Evolutionary conservation across 2,797 vertebrate genomes (phyloP), one percentile per base, ranked within the genome.

Genomic region (Phoxinus dragarum): DNA sequence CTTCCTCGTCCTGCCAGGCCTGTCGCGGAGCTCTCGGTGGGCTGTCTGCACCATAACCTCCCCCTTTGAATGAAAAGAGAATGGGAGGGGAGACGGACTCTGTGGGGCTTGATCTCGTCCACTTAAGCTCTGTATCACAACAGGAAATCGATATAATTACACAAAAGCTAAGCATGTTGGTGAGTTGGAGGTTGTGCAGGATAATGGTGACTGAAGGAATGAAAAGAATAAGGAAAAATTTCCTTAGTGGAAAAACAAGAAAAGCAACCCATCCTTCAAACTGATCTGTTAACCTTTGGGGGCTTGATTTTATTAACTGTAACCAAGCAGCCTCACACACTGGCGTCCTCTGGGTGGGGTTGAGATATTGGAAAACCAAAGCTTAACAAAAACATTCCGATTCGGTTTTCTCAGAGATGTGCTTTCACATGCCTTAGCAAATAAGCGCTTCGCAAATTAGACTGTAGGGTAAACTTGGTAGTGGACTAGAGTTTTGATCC

Each of bases 41-140:
- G 83, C 73, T 54, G 82, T 66, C 86, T 84, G 73, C 27, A 11
- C 56, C 71, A 76, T 72, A 80, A 71, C 81, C 86, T 6, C 12
- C 44, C 16, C 49, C 79, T n/a, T 1, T 73, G 72, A 75, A 80
- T 59, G 56, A 87, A 67, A 68, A n/a, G 34, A 86, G 90, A 88
- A 89, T 67, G 27, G 49, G 74, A 71, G 68, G 34, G 87, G 82
- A 80, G 72, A 23, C 38, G 4, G 12, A 68, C 49, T 89, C 84
- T 88, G 78, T 84, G 81, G 81, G 81, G 88, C 68, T 68, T 74
- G 17, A 84, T 92, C 73, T 82, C 86, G 86, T 92, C 92, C 92
- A 91, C 93, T 94, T 93, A 92, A 92, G 81, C 91, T 77, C 81
- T 87, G 67, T 85, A 91, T 93, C 87, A 84, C 88, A 82, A 80